Evolutionary conservation across 2,888 invertebrate species (phyloP), one percentile per base, ranked within the genome.

Genomic region (Harpalus rufipes): DNA sequence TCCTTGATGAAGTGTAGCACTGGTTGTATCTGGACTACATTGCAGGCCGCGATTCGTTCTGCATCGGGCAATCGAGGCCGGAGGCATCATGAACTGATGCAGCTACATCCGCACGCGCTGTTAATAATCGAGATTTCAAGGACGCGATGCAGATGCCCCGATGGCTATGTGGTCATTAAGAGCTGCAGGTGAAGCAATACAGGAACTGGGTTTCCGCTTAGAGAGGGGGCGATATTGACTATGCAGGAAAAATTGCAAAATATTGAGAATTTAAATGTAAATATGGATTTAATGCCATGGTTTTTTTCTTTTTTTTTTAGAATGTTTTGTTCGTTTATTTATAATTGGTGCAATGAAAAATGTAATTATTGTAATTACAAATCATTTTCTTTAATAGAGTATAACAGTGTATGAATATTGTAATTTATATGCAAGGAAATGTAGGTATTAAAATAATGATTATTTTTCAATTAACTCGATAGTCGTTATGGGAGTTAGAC

Each of bases 41-140:
- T 12, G 63, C 12, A 63, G 68, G 10, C 68, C 68, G 68, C n/a
- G n/a, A 68, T 51, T 76, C 76, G 76, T 25, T 76, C 56, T 56
- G 56, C 44, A 76, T 76, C 44, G 16, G 56, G 7, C 61, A 61
- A 80, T 80, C 39, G 80, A 80, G 80, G 80, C 80, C 68, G 68
- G 25, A n/a, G 39, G 39, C 80, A 39, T 61, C 59, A 58, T 63
- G 80, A 80, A 32, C 32, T 51, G 44, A 51, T 80, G 80, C 80
- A 80, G 21, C 32, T 61, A 79, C 68, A 68, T 68, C 68, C 68
- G 68, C 76, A 51, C 16, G 16, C n/a, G 76, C 39, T 72, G 16
- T 59, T 18, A 76, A 25, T 76, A 44, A 76, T 76, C 51, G 44
- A 10, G 7, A 7, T 76, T 76, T 76, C 76, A 76, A 76, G 76